These are phyloP conservation scores for Ptycholaimellus sp. DNA, from an alignment of 2,888 invertebrate genomes.

Conservation along the genomic window DNA sequence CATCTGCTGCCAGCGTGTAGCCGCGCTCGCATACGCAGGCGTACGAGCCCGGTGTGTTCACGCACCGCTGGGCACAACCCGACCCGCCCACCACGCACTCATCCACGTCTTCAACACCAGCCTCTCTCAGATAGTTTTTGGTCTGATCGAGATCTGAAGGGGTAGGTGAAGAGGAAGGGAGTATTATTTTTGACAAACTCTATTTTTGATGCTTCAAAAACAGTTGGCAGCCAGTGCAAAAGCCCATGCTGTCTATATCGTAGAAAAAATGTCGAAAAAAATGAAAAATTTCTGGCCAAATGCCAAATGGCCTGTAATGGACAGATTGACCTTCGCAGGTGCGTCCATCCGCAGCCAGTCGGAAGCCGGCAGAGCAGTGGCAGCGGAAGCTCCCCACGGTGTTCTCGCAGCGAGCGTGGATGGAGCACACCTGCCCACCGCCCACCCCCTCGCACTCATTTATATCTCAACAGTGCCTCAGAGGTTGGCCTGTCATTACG, in stretches of 20 bases:
- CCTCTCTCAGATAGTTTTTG: too few species aligned
- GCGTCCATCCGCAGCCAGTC: constrained; percentile 23
- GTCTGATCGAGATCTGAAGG: constrained; percentile 48
- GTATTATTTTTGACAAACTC: constrained; percentile 1
- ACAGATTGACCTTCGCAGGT: constrained; percentile 24
- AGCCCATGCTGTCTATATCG: too few species aligned
- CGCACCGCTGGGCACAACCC: constrained; percentile 61
- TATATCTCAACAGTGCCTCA: too few species aligned
- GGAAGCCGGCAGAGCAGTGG: constrained; percentile 39
- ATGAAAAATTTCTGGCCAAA: too few species aligned
- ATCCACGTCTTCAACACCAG: too few species aligned
- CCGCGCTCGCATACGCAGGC: constrained; percentile 36
- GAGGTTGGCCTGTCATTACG: too few species aligned
- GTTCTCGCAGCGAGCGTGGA: constrained; percentile 43
- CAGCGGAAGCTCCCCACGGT: constrained; percentile 46
- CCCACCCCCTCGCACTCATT: too few species aligned
- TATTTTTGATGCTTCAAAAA: too few species aligned
- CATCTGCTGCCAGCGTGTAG: constrained; percentile 45
- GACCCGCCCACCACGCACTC: constrained; percentile 36
- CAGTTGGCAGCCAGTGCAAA: too few species aligned
- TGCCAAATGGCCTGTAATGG: too few species aligned
- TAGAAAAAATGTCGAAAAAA: too few species aligned
- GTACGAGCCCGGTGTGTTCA: constrained; percentile 61
- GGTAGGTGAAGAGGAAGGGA: neutral
- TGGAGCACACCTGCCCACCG: too few species aligned